These are phyloP conservation scores for Neomorphus geoffroyi DNA, from an alignment of 2,797 vertebrate genomes.

Conservation along the genomic window DNA sequence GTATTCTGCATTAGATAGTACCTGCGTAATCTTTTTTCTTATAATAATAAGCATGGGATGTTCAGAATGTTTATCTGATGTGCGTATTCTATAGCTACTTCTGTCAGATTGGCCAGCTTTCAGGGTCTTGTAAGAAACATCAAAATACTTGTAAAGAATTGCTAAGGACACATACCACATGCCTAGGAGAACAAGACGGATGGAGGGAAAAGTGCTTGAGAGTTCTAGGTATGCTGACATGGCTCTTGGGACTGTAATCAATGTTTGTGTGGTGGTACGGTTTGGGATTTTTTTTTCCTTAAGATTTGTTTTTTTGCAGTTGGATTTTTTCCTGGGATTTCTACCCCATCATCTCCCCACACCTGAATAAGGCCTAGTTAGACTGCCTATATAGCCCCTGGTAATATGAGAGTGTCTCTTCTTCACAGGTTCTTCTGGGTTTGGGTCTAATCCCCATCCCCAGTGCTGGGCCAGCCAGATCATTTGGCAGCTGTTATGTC, in stretches of 20 bases:
- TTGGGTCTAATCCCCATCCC: not conserved
- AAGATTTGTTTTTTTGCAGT: fast-evolving
- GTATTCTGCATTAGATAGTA: slow-evolving; percentile 47
- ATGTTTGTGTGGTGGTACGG: not conserved
- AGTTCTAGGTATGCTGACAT: not conserved
- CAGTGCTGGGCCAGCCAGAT: not conserved
- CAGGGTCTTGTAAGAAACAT: not conserved
- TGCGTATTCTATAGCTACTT: not conserved
- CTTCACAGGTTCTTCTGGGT: not conserved
- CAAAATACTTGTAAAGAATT: not conserved
- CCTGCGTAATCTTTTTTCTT: not conserved
- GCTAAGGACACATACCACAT: not conserved
- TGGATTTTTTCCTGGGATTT: not conserved
- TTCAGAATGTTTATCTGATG: not conserved
- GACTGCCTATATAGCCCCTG: not conserved
- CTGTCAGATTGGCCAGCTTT: not conserved
- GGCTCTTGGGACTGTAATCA: not conserved
- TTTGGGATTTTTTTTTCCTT: not conserved
- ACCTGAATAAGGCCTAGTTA: fast-evolving
- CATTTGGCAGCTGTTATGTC: not conserved
- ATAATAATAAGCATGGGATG: not conserved
- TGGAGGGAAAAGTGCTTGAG: not conserved
- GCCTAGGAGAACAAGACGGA: not conserved
- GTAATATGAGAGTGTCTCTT: not conserved
- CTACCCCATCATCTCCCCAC: fast-evolving